Conservation (phyloP, 2,113 vertebrate species). For the Tachuris rubrigastra region DNA sequence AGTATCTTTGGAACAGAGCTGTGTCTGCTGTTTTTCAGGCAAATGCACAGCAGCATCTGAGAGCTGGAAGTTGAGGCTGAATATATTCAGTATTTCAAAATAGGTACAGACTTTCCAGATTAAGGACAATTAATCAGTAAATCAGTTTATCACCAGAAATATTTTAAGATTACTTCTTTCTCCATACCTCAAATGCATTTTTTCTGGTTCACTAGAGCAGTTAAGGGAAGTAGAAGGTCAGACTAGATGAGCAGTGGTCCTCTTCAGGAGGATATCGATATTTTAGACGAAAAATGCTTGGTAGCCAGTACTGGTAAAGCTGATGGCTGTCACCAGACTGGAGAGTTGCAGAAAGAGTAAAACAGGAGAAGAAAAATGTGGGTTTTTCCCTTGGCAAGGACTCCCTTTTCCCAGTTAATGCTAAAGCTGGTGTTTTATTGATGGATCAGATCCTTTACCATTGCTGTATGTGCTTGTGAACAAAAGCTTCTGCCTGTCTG, state of each 20-base stretch:
- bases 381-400: background rate
- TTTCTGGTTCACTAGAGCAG: background rate
- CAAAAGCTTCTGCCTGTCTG: background rate
- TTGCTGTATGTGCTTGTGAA: fast-evolving
- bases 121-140: background rate
- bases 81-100: background rate
- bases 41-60: background rate
- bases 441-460: background rate
- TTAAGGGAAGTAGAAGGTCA: background rate
- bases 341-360: background rate
- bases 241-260: background rate
- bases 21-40: background rate
- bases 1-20: background rate
- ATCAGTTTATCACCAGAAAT: background rate
- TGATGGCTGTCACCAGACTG: background rate
- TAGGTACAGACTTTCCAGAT: background rate
- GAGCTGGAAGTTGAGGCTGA: background rate
- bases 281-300: background rate
- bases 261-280: background rate
- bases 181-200: background rate
- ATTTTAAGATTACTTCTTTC: background rate
- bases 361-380: background rate
- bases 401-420: background rate
- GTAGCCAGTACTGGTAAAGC: background rate
- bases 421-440: background rate